These are phyloP conservation scores for Andrena trimmerana DNA, from an alignment of 2,888 invertebrate species.

Conservation along the genomic window DNA sequence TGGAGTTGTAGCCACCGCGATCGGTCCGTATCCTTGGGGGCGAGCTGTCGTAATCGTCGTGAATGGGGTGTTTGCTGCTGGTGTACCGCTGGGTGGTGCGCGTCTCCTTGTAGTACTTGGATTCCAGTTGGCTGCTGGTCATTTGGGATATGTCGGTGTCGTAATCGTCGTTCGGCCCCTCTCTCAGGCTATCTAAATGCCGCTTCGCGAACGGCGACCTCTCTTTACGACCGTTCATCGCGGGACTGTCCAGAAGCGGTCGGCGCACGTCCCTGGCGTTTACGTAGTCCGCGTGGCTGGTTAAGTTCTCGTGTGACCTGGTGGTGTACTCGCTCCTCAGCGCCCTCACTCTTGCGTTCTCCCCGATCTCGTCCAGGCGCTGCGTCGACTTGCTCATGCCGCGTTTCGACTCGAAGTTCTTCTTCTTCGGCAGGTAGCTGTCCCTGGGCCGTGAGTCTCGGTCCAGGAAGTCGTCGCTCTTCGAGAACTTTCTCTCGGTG, in stretches of 20 bases:
- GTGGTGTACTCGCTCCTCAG: slow-evolving; percentile 79
- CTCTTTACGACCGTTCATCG: slow-evolving; percentile 72
- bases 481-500: slow-evolving; percentile 79
- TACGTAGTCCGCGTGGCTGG: slow-evolving; percentile 76
- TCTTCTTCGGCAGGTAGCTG: slow-evolving; percentile 77
- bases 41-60: slow-evolving; percentile 83
- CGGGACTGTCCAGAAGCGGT: slow-evolving; percentile 58
- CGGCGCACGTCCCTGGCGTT: slow-evolving; percentile 82
- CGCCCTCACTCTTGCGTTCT: slow-evolving; percentile 74
- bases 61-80: slow-evolving; percentile 73
- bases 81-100: slow-evolving; percentile 79
- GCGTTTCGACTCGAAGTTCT: slow-evolving; percentile 78
- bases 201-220: slow-evolving; percentile 73
- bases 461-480: slow-evolving; percentile 80
- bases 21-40: slow-evolving; percentile 78
- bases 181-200: slow-evolving; percentile 77
- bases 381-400: slow-evolving; percentile 83
- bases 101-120: slow-evolving; percentile 80
- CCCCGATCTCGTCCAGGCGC: slow-evolving; percentile 80
- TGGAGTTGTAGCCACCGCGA: slow-evolving; percentile 79
- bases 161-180: slow-evolving; percentile 82
- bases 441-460: slow-evolving; percentile 73
- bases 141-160: slow-evolving; percentile 83
- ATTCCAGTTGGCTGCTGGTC: slow-evolving; percentile 81
- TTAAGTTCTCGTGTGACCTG: slow-evolving; percentile 82